phyloP scores from a whole-genome alignment of 2,113 vertebrate genomes.

The Mionectes macconnelli region DNA sequence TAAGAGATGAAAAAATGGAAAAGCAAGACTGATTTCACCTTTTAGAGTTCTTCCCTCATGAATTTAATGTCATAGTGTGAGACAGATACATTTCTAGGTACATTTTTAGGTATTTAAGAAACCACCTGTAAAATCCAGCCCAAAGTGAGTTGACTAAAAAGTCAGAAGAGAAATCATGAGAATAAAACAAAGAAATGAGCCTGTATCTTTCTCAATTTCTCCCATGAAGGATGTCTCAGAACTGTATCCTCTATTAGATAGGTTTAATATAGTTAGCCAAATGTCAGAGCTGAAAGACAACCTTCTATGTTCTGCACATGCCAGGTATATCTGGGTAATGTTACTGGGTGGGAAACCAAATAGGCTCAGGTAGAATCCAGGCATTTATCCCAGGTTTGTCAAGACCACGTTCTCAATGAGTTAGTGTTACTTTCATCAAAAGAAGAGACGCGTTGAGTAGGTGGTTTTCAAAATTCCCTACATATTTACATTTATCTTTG shows the following conservation, averaged over 20 bases:
- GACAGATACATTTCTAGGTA: not conserved
- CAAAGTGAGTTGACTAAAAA: not conserved
- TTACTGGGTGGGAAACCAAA: not conserved
- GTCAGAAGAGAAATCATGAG: not conserved
- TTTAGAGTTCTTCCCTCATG: not conserved
- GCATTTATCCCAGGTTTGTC: not conserved
- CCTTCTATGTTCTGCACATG: not conserved
- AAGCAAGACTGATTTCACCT: not conserved
- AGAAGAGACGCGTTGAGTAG: not conserved
- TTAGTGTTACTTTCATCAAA: not conserved
- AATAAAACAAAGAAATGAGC: not conserved
- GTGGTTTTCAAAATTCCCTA: not conserved
- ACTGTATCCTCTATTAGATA: not conserved
- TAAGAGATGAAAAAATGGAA: not conserved
- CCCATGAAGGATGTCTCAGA: not conserved
- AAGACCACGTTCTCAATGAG: not conserved
- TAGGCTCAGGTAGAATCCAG: not conserved
- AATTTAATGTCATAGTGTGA: not conserved
- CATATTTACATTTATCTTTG: not conserved
- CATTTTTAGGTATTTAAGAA: not conserved
- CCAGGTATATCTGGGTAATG: not conserved
- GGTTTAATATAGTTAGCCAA: not conserved
- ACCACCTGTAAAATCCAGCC: not conserved
- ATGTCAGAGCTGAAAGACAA: not conserved
- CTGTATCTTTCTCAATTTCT: not conserved